These are phyloP conservation scores for Tretioscincus oriximinensis DNA, from an alignment of 2,113 vertebrate species.

Conservation along the genomic window DNA sequence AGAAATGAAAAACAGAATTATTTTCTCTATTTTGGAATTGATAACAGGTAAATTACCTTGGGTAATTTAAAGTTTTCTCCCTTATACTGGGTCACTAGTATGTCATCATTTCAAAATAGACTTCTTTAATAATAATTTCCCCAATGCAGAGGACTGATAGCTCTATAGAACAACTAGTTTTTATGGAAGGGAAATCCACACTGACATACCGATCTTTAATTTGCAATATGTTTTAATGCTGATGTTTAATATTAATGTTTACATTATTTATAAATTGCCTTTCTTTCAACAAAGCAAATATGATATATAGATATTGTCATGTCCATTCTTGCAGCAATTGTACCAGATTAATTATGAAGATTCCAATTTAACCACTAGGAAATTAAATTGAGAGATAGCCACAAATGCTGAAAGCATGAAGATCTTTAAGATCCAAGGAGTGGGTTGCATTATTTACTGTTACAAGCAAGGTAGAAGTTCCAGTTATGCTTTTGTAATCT, in stretches of 20 bases:
- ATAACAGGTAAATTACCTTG: slow-evolving; percentile 40
- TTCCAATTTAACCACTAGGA: neutral
- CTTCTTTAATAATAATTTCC: slow-evolving; percentile 42
- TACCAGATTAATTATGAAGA: neutral
- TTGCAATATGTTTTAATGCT: slow-evolving; percentile 5
- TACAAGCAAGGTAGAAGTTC: neutral
- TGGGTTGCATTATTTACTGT: neutral
- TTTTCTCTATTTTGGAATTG: slow-evolving; percentile 30
- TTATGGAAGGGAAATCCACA: slow-evolving; percentile 21
- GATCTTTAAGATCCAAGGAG: neutral
- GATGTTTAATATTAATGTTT: too few species aligned
- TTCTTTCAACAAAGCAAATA: too few species aligned
- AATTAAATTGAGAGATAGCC: neutral
- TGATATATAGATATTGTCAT: slow-evolving; percentile 2
- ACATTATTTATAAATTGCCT: too few species aligned
- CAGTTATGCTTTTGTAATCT: too few species aligned
- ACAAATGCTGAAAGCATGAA: neutral
- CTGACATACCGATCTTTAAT: neutral
- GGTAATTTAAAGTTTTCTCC: slow-evolving; percentile 35
- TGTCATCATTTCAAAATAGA: neutral
- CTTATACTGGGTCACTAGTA: slow-evolving; percentile 14
- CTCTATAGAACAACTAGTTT: neutral
- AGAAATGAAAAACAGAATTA: slow-evolving; percentile 35
- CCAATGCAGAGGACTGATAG: slow-evolving; percentile 1
- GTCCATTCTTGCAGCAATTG: neutral